Evolutionary conservation across 2,113 vertebrate species (phyloP).

Genomic region (Ciconia maguari): DNA sequence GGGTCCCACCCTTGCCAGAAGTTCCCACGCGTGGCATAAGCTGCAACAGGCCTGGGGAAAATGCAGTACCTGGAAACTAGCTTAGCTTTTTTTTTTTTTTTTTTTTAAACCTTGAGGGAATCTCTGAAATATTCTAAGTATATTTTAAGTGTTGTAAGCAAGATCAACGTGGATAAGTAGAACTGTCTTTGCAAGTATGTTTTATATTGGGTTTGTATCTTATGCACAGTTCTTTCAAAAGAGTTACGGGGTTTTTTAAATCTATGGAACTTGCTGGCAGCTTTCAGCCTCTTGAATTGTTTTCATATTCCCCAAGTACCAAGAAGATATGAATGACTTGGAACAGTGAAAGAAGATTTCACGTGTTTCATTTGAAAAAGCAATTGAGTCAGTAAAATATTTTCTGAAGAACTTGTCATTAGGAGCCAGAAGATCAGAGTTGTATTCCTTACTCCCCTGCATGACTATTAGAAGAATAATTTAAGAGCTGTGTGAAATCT

Average conservation of each 20-base stretch:
- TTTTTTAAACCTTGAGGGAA: neutral
- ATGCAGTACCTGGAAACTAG: rapidly evolving
- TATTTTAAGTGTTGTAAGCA: neutral
- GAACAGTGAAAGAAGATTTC: neutral
- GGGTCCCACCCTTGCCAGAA: rapidly evolving
- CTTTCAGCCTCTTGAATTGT: neutral
- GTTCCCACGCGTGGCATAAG: rapidly evolving
- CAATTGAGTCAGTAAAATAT: neutral
- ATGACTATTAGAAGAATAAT: neutral
- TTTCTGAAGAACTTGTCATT: neutral
- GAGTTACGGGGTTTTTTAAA: neutral
- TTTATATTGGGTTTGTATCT: neutral
- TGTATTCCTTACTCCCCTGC: neutral
- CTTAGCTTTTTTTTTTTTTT: too few relatives aligned
- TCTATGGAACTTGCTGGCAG: rapidly evolving
- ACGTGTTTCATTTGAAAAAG: neutral
- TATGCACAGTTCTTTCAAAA: neutral
- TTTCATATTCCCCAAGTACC: neutral
- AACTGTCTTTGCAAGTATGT: neutral
- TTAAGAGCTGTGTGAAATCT: neutral
- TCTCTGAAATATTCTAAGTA: rapidly evolving
- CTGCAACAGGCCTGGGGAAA: neutral
- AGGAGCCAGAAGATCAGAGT: neutral
- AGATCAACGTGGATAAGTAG: neutral
- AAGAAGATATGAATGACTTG: neutral